phyloP scores from a whole-genome alignment of 2,888 invertebrate species.

The Chironomus riparius region DNA sequence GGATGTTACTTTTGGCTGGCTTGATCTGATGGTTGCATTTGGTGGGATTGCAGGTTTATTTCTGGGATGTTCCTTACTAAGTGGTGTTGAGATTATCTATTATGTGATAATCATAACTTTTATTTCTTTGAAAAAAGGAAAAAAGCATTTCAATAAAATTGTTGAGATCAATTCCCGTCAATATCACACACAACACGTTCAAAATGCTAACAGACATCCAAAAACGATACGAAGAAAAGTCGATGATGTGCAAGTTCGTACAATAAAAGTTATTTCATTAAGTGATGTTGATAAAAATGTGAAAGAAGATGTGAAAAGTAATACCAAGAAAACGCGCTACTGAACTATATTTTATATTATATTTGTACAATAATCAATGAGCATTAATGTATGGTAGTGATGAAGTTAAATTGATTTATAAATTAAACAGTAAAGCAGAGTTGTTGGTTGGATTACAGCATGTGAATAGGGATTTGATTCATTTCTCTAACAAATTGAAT shows the following conservation, averaged over 20 bases:
- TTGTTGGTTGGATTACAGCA: not conserved
- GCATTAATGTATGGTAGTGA: not conserved
- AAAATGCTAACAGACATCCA: no score
- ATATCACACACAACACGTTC: no score
- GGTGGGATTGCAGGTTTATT: constrained; percentile 45
- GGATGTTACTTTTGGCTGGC: constrained; percentile 43
- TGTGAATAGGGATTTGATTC: no score
- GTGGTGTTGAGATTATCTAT: constrained; percentile 43
- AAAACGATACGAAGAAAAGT: not conserved
- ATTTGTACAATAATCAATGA: not conserved
- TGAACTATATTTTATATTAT: not conserved
- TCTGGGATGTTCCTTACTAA: constrained; percentile 43
- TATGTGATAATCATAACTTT: constrained; percentile 31
- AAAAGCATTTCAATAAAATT: not conserved
- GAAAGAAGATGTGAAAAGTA: not conserved
- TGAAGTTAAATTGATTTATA: constrained; percentile 14
- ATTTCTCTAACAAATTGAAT: no score
- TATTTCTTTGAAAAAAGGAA: not conserved
- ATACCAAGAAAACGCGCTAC: constrained; percentile 1
- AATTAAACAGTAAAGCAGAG: not conserved
- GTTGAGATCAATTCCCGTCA: not conserved
- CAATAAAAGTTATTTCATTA: not conserved
- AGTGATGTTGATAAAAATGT: constrained; percentile 7
- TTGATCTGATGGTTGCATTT: constrained; percentile 44
- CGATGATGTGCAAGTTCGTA: not conserved